A percentile compares a stretch with the other conserved stretches of the same genome.
These are phyloP conservation scores for Acropternis orthonyx DNA, from an alignment of 2,797 vertebrate species.

Conservation along the genomic window DNA sequence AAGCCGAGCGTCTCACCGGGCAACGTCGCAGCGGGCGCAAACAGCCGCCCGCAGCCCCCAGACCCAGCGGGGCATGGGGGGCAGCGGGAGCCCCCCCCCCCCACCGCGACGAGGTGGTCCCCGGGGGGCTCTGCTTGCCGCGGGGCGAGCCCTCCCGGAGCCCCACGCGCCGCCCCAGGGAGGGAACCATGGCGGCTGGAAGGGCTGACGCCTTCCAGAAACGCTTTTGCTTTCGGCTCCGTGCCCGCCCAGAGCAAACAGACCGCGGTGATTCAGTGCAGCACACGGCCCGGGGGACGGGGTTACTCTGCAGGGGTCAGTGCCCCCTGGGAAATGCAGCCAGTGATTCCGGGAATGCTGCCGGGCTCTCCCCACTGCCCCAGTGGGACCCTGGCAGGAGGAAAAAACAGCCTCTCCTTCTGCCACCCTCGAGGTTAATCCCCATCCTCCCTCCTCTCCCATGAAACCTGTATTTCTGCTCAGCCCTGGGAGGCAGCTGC, in stretches of 20 bases:
- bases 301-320: background rate
- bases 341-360: background rate
- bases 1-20: constrained; percentile 24
- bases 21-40: background rate
- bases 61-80: background rate
- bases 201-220: background rate
- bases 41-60: background rate
- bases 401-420: background rate
- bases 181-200: rapidly evolving
- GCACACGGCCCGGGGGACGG: rapidly evolving
- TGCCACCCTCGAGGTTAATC: background rate
- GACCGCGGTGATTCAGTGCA: rapidly evolving
- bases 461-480: constrained; percentile 55
- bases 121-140: rapidly evolving
- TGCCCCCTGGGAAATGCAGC: rapidly evolving
- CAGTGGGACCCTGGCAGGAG: rapidly evolving
- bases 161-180: rapidly evolving
- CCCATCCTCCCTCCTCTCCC: background rate
- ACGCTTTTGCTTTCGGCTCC: background rate
- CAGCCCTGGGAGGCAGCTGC: background rate
- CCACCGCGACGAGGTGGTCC: too few species aligned
- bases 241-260: background rate
- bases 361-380: rapidly evolving
- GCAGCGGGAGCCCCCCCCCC: background rate
- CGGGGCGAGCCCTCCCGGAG: background rate